Evolutionary conservation across 2,113 vertebrate genomes (phyloP), one percentile per base, ranked within the genome.

Genomic region (Nibea coibor): DNA sequence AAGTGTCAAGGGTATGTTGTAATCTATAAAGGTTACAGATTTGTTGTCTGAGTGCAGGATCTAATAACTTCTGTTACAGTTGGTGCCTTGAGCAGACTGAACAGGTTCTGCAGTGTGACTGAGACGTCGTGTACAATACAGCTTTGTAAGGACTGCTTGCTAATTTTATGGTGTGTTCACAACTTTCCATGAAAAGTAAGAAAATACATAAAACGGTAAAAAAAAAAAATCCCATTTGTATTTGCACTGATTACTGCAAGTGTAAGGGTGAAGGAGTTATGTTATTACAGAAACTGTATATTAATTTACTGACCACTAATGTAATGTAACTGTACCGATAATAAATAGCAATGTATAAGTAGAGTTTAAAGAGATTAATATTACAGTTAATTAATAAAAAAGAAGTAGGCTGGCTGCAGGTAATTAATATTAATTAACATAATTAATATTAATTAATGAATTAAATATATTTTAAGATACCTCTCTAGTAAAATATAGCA

Each of bases 341-440:
- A 88, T 85, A 88, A 80, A 84, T 75, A 78, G 81, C 54, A 73
- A 72, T 65, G 66, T 75, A 75, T 75, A 78, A 88, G 77, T 81
- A 87, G 84, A 78, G 72, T 81, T 91, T 91, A 85, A 92, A 72
- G 89, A 92, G 89, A 91, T 91, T 90, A 83, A 93, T 91, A 74
- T 61, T 74, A 17, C 72, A 72, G 75, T 84, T 83, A 81, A 92
- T 92, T 87, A 88, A 90, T 85, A 81, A 85, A 42, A 78, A 84
- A 86, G 81, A 82, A 87, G 72, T 78, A 68, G 68, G 78, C 72
- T 83, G 81, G 85, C 88, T 84, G 61, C 71, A 73, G 69, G 76
- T 88, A 93, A 93, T 93, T 90, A 92, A 89, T 90, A 92, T 92
- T 89, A 88, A 93, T 93, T 88, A 90, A 54, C 31, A 73, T 85